A percentile compares a stretch with the other conserved stretches of the same genome.
Evolutionary conservation across 2,888 invertebrate genomes (phyloP).

Genomic region (Selenia dentaria): DNA sequence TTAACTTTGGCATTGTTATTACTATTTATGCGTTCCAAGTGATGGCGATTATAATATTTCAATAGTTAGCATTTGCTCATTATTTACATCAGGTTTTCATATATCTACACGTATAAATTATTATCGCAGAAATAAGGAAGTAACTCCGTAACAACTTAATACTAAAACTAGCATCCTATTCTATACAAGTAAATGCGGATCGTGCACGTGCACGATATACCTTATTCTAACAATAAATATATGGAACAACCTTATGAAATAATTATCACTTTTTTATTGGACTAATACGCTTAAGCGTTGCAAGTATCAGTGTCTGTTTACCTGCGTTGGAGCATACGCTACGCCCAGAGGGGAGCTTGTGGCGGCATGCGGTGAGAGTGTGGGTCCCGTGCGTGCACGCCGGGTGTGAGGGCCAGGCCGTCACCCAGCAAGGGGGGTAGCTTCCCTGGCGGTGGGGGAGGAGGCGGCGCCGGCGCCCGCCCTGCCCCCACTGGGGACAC

Average conservation of each 20-base stretch:
- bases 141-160: conserved; percentile 62
- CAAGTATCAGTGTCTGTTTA: conserved; percentile 76
- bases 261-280: conserved; percentile 80
- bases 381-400: conserved; percentile 70
- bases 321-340: conserved; percentile 89
- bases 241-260: conserved; percentile 65
- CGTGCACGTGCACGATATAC: conserved; percentile 24
- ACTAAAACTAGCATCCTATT: conserved; percentile 56
- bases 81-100: conserved; percentile 59
- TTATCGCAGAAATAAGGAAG: conserved; percentile 80
- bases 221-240: conserved; percentile 67
- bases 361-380: conserved; percentile 84
- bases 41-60: conserved; percentile 34
- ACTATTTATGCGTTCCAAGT: conserved; percentile 40
- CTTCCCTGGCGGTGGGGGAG: conserved; percentile 86
- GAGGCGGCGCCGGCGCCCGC: conserved; percentile 85
- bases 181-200: conserved; percentile 69
- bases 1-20: conserved; percentile 79
- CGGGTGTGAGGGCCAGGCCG: conserved; percentile 69
- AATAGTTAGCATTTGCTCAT: conserved; percentile 32
- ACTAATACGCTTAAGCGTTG: conserved; percentile 83
- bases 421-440: conserved; percentile 85
- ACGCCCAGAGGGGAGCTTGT: conserved; percentile 91
- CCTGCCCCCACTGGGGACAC: conserved; percentile 83
- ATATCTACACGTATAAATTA: conserved; percentile 58